These are phyloP conservation scores for Eulemur macaco DNA, from an alignment of 2,113 vertebrate genomes.

Conservation along the genomic window DNA sequence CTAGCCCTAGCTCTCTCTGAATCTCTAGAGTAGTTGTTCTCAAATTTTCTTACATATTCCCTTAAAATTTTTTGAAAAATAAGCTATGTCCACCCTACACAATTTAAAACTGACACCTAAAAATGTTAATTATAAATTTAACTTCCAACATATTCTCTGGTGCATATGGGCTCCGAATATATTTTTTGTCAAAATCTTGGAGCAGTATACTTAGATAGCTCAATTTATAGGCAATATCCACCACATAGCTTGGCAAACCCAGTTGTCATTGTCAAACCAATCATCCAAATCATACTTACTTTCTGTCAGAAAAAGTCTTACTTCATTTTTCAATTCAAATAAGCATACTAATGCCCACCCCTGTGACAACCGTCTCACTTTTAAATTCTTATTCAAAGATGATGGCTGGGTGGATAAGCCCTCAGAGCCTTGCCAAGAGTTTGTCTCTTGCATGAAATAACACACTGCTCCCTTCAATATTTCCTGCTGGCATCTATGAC, in stretches of 20 bases:
- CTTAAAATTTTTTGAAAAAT: neutral
- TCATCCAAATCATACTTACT: neutral
- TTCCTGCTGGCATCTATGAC: neutral
- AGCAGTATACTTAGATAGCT: neutral
- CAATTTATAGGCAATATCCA: neutral
- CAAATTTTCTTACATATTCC: neutral
- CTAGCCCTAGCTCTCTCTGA: neutral
- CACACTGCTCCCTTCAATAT: neutral
- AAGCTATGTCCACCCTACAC: neutral
- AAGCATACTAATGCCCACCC: neutral
- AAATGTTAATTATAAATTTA: conserved; percentile 9
- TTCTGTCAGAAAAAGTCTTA: conserved; percentile 27
- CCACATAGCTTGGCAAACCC: neutral
- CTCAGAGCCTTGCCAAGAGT: neutral
- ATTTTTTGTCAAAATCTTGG: conserved; percentile 18
- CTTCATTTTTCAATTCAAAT: conserved; percentile 42
- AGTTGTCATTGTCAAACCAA: conserved; percentile 17
- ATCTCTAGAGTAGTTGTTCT: neutral
- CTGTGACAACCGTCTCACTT: conserved; percentile 1
- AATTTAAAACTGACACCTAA: conserved; percentile 18
- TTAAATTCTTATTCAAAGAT: neutral
- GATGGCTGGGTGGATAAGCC: neutral
- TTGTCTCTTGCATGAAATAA: neutral
- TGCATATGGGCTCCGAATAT: neutral
- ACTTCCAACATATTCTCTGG: neutral